These are phyloP conservation scores for Rhopilema esculentum DNA, from an alignment of 30 jellyfish, hydroid and myxozoan species.

Conservation along the genomic window DNA sequence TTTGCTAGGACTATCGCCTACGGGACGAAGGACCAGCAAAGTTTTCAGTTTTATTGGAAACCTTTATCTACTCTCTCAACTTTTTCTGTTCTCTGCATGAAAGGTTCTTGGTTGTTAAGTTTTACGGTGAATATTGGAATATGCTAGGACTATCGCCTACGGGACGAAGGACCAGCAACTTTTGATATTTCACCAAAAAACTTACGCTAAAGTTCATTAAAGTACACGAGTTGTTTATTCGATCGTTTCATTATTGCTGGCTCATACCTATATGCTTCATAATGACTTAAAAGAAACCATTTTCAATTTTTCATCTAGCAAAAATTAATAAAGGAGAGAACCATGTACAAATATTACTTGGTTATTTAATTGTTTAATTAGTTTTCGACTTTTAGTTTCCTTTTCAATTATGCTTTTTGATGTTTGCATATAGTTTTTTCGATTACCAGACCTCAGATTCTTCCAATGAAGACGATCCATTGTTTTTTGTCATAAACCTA, in stretches of 20 bases:
- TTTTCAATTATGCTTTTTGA: background rate
- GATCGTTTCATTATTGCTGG: too few species aligned
- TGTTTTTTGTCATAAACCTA: background rate
- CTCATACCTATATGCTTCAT: background rate
- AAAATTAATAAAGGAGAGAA: background rate
- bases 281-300: background rate
- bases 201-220: too few species aligned
- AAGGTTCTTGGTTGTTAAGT: background rate
- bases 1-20: background rate
- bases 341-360: background rate
- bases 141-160: background rate
- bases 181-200: background rate
- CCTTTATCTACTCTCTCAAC: background rate
- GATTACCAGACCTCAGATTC: background rate
- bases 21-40: background rate
- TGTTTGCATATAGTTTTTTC: background rate
- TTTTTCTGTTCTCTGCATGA: background rate
- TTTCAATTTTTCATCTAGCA: background rate
- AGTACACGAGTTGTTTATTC: too few species aligned
- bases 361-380: too few species aligned
- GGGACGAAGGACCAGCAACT: background rate
- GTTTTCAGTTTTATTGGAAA: background rate
- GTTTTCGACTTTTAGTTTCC: background rate
- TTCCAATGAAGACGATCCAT: background rate
- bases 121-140: background rate